Percentiles rank a stretch among this genome's conserved stretches.
These are phyloP conservation scores for Heliconius congener DNA, from an alignment of 1,140 invertebrate genomes.

Conservation along the genomic window DNA sequence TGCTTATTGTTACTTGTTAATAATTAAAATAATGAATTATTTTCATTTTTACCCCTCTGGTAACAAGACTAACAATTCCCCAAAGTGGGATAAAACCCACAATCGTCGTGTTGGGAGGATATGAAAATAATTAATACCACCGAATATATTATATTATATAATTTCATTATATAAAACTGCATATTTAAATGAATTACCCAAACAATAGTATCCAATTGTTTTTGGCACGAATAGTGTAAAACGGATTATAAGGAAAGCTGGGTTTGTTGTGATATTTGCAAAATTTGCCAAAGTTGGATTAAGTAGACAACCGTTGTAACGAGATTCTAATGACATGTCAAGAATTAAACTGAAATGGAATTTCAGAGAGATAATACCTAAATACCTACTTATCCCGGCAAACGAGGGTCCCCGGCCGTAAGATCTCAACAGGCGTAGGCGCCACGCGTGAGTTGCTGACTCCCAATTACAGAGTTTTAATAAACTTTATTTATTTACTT, in stretches of 20 bases:
- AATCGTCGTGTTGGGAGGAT: no score
- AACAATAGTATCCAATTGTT: neutral
- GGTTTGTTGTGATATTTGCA: neutral
- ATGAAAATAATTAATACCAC: no score
- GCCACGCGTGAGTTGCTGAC: conserved; percentile 7
- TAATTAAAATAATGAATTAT: no score
- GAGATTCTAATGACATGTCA: conserved; percentile 20
- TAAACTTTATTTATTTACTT: conserved; percentile 18
- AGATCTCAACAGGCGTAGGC: conserved; percentile 6
- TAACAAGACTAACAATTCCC: no score
- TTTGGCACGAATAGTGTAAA: neutral
- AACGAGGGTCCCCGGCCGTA: conserved; percentile 6
- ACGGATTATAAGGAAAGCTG: neutral
- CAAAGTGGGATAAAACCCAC: no score
- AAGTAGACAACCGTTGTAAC: conserved; percentile 13
- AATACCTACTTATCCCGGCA: conserved; percentile 7
- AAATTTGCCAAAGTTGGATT: conserved; percentile 10
- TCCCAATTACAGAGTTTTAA: conserved; percentile 22
- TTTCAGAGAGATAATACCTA: conserved; percentile 17
- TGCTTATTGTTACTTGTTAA: no score
- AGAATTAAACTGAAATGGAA: conserved; percentile 20
- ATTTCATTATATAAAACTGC: no score
- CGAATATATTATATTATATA: no score
- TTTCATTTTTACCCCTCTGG: no score
- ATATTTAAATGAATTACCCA: neutral